Percentiles rank a stretch among this genome's conserved stretches.
phyloP scores from a whole-genome alignment of 2,888 invertebrate genomes.

The Machimus rusticus region DNA sequence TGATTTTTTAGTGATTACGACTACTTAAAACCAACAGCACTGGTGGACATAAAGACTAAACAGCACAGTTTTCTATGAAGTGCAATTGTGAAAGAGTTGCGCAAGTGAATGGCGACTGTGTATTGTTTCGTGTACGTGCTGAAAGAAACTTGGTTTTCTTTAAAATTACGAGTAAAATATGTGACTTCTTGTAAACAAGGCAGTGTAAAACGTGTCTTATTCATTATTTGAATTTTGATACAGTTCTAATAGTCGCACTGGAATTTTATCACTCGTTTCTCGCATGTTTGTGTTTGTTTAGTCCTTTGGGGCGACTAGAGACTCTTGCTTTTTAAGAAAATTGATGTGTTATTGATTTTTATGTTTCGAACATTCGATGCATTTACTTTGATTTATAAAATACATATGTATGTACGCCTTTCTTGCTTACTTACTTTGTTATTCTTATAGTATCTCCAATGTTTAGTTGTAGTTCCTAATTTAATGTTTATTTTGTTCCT shows the following conservation, averaged over 20 bases:
- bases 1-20: background rate
- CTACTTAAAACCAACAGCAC: background rate
- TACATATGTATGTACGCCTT: background rate
- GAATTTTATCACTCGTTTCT: background rate
- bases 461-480: background rate
- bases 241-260: background rate
- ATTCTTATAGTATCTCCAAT: background rate
- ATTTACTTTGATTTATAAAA: background rate
- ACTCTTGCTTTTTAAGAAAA: background rate
- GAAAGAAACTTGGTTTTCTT: background rate
- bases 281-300: background rate
- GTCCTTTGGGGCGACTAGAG: background rate
- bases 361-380: background rate
- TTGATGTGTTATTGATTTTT: background rate
- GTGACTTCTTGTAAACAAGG: background rate
- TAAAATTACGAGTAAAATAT: background rate
- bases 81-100: background rate
- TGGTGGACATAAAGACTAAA: background rate
- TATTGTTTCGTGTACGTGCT: background rate
- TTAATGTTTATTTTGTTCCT: background rate
- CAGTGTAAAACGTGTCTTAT: background rate
- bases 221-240: background rate
- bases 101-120: background rate
- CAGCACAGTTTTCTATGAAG: background rate
- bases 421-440: background rate